These are phyloP conservation scores for Sminthurides aquaticus DNA, from an alignment of 2,888 invertebrate genomes.

Conservation along the genomic window DNA sequence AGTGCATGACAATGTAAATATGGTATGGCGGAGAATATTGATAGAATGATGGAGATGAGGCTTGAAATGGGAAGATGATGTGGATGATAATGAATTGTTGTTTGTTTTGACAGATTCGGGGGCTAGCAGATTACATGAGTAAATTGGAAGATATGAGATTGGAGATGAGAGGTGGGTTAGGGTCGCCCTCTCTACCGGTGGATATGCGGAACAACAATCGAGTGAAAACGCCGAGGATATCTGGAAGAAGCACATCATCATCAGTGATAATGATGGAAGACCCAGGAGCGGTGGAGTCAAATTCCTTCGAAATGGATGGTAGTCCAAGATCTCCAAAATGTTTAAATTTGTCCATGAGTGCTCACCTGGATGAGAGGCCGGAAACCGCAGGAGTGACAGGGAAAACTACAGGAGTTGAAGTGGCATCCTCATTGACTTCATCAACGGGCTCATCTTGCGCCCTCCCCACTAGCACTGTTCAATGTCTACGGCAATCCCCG, in stretches of 20 bases:
- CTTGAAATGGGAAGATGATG: too few species aligned
- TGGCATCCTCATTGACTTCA: constrained; percentile 5
- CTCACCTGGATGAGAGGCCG: constrained; percentile 20
- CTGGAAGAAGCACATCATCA: constrained; percentile 10
- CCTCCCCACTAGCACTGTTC: neutral
- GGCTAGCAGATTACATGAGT: constrained; percentile 25
- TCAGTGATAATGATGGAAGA: constrained; percentile 18
- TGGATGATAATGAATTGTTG: neutral
- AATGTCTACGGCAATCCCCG: constrained; percentile 16
- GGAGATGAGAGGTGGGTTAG: constrained; percentile 7
- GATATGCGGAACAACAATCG: constrained; percentile 17
- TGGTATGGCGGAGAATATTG: too few species aligned
- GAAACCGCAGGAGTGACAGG: constrained; percentile 12
- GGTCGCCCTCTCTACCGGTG: neutral
- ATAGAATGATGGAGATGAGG: too few species aligned
- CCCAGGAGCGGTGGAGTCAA: too few species aligned
- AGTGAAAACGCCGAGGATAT: constrained; percentile 6
- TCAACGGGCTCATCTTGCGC: neutral
- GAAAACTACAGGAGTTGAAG: neutral
- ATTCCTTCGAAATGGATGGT: constrained; percentile 14
- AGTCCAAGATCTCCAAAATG: constrained; percentile 29
- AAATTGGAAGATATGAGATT: constrained; percentile 23
- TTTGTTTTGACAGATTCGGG: constrained; percentile 18
- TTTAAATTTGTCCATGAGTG: constrained; percentile 32
- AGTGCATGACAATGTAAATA: too few species aligned